Evolutionary conservation across 2,113 vertebrate species (phyloP), one percentile per base, ranked within the genome.

Genomic region (Ciconia boyciana): DNA sequence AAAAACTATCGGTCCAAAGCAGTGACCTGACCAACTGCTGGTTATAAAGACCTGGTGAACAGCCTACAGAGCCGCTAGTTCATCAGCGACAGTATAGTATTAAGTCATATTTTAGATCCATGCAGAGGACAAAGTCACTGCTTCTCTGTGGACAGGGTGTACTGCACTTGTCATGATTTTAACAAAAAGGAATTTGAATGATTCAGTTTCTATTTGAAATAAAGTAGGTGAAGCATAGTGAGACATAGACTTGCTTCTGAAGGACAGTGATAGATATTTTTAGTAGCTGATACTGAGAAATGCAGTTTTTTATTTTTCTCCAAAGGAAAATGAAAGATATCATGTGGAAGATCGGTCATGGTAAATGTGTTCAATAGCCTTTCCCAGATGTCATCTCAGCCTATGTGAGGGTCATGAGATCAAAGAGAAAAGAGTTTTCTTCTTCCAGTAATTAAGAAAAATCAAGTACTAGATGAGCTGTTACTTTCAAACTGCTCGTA

Each of bases 391-490:
- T 66, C 43, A 0, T 65, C 71, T 74, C 55, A 75, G 39, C 31
- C 72, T 41, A 1, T 19, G 15, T 77, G 21, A 62, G 24, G 52
- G 90, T 74, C 12, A 24, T 24, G 46, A 82, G 51, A 89, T 81
- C 16, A 49, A 71, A 91, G 76, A 80, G 20, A 28, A 41, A 68
- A 52, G 19, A 39, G 8, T 79, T 81, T 89, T 94, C 32, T 77
- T 94, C 26, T 71, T 92, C 49, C 25, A 68, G 13, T 51, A 89
- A 84, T 89, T 83, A 90, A 80, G 79, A 87, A 89, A 96, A 91
- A 89, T 29, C 61, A 54, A 83, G 61, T 55, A 11, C 31, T 49
- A 36, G 34, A 26, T 68, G 43, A 95, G n/a, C 32, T 72, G 20
- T 86, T 91, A n/a, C 28, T 88, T 76, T 85, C 43, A 62, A 39